Conservation (phyloP, 2,797 vertebrate species). For the Sylvilagus floridanus region DNA sequence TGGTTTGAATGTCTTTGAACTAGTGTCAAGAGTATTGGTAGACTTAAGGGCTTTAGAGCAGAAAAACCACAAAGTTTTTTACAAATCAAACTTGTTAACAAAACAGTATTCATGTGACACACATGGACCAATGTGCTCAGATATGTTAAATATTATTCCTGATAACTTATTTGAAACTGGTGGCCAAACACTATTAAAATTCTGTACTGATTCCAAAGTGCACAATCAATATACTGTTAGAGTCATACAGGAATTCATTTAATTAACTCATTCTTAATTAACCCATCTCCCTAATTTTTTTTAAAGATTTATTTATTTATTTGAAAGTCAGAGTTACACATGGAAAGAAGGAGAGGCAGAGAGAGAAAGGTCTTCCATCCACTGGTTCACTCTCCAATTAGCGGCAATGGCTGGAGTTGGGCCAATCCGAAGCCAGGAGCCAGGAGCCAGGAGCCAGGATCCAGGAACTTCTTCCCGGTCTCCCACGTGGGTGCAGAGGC, state of each 20-base stretch:
- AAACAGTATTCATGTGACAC: neutral
- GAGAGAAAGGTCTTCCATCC: no score
- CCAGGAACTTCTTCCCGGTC: no score
- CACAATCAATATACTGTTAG: neutral
- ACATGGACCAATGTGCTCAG: neutral
- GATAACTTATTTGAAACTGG: neutral
- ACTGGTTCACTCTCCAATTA: no score
- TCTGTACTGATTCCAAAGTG: neutral
- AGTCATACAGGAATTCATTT: neutral
- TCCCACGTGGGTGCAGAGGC: no score
- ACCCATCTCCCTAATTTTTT: neutral
- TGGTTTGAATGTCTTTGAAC: neutral
- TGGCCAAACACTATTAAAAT: neutral
- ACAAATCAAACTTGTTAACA: neutral
- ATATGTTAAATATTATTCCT: neutral
- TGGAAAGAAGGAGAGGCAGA: no score
- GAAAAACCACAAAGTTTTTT: neutral
- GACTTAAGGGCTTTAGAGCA: neutral
- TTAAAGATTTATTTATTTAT: neutral
- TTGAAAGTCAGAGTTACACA: no score
- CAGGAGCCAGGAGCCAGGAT: no score
- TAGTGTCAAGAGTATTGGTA: neutral
- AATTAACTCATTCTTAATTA: neutral
- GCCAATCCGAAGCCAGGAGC: no score
- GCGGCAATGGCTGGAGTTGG: no score